Conservation (phyloP, 2,888 invertebrate species). For the Cenopis cana region DNA sequence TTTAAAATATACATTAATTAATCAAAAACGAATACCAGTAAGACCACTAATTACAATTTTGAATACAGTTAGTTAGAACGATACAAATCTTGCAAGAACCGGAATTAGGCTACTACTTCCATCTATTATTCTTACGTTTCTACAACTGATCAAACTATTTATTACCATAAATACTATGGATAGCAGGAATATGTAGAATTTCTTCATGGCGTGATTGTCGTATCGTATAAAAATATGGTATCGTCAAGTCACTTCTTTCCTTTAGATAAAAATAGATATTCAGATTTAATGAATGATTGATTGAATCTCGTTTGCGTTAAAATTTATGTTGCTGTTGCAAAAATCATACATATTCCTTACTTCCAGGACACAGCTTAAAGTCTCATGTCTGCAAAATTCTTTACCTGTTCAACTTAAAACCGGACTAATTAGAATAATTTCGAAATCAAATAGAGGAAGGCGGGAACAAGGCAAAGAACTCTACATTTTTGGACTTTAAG, state of each 20-base stretch:
- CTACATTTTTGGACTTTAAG: constrained; percentile 75
- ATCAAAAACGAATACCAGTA: not conserved
- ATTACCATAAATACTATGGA: not conserved
- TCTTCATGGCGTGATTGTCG: not conserved
- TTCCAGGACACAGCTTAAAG: constrained; percentile 69
- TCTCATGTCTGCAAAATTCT: constrained; percentile 82
- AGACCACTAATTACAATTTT: not conserved
- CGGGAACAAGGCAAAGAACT: constrained; percentile 47
- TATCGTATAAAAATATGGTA: not conserved
- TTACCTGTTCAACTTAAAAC: constrained; percentile 56
- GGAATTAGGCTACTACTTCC: not conserved
- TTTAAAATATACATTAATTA: not conserved
- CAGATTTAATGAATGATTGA: not conserved
- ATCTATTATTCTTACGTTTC: not conserved
- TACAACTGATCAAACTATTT: too few relatives aligned
- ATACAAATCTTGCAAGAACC: too few relatives aligned
- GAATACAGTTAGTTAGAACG: too few relatives aligned
- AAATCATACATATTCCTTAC: not conserved
- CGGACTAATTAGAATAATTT: constrained; percentile 23
- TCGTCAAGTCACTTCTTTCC: not conserved
- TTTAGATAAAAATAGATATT: not conserved
- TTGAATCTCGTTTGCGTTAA: too few relatives aligned
- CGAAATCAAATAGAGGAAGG: constrained; percentile 42
- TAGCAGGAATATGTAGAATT: not conserved
- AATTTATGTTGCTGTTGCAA: not conserved